Evolutionary conservation across 1,140 invertebrate species (phyloP), one percentile per base, ranked within the genome.

Genomic region (Megathymus violae): DNA sequence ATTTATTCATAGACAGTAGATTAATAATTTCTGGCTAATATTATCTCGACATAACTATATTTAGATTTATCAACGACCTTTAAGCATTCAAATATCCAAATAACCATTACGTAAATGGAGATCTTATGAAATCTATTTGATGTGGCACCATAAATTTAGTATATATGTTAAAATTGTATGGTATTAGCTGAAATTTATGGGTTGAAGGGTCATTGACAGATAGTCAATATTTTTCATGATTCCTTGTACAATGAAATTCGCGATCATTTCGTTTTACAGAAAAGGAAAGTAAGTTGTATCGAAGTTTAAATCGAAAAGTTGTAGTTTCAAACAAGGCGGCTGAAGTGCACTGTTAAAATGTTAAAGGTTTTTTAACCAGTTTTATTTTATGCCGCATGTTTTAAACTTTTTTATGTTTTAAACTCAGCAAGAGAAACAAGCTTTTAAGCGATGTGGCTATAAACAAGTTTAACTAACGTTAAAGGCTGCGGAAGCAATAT

Each of bases 251-350:
- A 47, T 47, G 25, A 47, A 47, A 47, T n/a, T 47, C 6, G 27
- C 46, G 27, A 56, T 44, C 38, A 31, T 11, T 56, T 56, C 27
- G 7, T 40, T 14, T 11, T 22, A 9, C 46, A 31, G 13, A n/a
- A 46, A 46, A 46, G 41, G 22, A 58, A 58, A 31, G 54, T 27
- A 46, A 46, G 41, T 46, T 58, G 54, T 31, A 15, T 34, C 64
- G 44, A 41, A 84, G 75, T 84, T 84, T 82, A 79, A 84, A 86
- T 84, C 75, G 75, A 79, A 86, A 84, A 86, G 78, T 86, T 82
- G 74, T 67, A 54, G 76, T 68, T 83, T 76, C 52, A 61, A 64
- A 75, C 76, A 75, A 82, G 69, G 78, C 78, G 31, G 75, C 67
- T 47, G 50, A 61, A 77, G 71, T 74, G 70, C 71, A 74, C 73